Evolutionary conservation across 2,797 vertebrate genomes (phyloP).

Genomic region (Eulemur coronatus): DNA sequence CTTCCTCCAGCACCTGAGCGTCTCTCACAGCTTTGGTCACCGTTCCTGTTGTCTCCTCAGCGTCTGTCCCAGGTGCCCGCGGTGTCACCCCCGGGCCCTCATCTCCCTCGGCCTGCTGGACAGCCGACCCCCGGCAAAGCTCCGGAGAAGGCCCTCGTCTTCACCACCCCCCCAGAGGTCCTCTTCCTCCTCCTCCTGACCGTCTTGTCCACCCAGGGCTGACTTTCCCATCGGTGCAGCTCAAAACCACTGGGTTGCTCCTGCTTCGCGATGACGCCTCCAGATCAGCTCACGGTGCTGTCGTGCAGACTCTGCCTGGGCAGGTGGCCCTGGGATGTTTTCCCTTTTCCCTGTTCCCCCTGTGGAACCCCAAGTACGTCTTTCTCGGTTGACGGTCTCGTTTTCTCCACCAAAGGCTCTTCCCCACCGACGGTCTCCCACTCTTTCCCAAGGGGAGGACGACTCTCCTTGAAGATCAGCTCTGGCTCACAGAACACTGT

Average conservation of each 20-base stretch:
- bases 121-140: background rate
- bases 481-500: background rate
- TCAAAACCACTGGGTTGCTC: background rate
- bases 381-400: background rate
- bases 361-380: background rate
- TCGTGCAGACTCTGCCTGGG: background rate
- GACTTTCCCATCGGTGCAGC: background rate
- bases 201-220: background rate
- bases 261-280: background rate
- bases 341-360: background rate
- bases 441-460: background rate
- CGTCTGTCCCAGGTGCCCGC: background rate
- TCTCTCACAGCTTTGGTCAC: background rate
- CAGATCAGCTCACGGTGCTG: background rate
- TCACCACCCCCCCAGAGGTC: background rate
- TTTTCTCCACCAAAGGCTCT: background rate
- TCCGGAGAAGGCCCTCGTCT: background rate
- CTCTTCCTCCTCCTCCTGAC: background rate
- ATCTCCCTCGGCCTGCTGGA: background rate
- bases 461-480: background rate
- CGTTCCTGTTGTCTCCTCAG: background rate
- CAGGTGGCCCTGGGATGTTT: background rate
- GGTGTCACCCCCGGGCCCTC: background rate
- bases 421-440: background rate
- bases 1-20: background rate